Conservation (phyloP, 2,113 vertebrate species). For the Brachyhypopomus gauderio region DNA sequence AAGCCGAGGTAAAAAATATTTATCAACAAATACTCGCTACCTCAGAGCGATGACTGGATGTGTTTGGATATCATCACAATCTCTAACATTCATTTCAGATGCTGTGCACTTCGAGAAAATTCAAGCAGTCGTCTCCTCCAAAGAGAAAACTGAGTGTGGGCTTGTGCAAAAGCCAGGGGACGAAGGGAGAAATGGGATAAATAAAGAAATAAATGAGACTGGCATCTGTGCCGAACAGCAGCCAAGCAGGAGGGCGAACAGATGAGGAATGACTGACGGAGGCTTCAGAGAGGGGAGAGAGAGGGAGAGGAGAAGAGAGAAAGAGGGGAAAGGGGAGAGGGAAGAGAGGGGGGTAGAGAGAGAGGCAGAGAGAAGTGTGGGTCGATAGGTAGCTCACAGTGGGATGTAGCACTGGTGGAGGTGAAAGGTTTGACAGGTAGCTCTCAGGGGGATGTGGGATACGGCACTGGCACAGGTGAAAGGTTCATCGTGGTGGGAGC, state of each 20-base stretch:
- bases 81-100: background rate
- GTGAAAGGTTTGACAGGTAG: too few species aligned
- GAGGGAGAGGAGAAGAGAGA: conserved; percentile 44
- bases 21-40: background rate
- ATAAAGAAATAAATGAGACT: conserved; percentile 7
- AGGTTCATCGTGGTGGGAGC: conserved; percentile 17
- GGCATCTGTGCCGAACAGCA: conserved; percentile 36
- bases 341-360: conserved; percentile 53
- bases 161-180: conserved; percentile 1
- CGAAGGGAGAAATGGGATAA: background rate
- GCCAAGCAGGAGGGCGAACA: conserved; percentile 53
- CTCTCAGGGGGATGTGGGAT: too few species aligned
- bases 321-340: conserved; percentile 29
- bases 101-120: background rate
- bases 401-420: conserved; percentile 30
- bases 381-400: background rate
- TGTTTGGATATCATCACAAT: background rate
- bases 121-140: background rate
- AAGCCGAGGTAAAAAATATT: background rate
- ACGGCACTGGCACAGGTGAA: background rate
- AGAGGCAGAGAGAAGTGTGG: conserved; percentile 43
- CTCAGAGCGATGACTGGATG: background rate
- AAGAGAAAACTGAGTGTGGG: background rate
- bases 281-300: background rate
- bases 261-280: conserved; percentile 35